Base-by-base conservation (phyloP, 1,140 invertebrate genomes). In the Nebria ingens region DNA sequence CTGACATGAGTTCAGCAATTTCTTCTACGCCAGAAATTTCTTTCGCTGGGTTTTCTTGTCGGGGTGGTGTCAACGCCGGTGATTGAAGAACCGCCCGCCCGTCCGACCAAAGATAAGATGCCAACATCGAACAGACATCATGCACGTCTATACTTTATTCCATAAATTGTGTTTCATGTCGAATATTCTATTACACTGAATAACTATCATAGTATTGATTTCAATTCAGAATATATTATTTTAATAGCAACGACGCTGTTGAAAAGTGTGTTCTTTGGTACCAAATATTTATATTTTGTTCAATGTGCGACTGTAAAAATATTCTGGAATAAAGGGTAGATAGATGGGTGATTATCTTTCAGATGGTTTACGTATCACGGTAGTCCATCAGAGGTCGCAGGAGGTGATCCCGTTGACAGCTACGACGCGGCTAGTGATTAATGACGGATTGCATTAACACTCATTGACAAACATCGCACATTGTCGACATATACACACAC, bases 21-120 rank as follows among this genome's bases (percentile, higher is more conserved):
- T 34, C 25, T 9, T 34, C 25, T 34, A 34, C n/a, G 6, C 25
- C n/a, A 34, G 25, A 34, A 6, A 34, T 34, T 34, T 34, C 25
- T 34, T 34, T 34, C n/a, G 6, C 25, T 34, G n/a, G 6, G n/a
- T 34, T 45, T 45, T 45, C 40, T 45, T 45, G 6, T 17, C 6
- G 40, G 40, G 40, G 40, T 17, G 9, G 17, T 17, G 40, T 45
- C 40, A 45, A 17, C 40, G n/a, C 40, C 9, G 40, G 40, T 45
- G 40, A 45, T 45, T 45, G 40, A 45, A 45, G 40, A 45, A 45
- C 40, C n/a, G n/a, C n/a, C n/a, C n/a, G n/a, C n/a, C n/a, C n/a
- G n/a, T n/a, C n/a, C n/a, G n/a, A n/a, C 40, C 40, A 17, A 11
- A 17, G 17, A 4, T 17, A 17, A 45, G 40, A 45, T 45, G n/a